Conservation (phyloP, 2,888 invertebrate species). For the Limenitis camilla region DNA sequence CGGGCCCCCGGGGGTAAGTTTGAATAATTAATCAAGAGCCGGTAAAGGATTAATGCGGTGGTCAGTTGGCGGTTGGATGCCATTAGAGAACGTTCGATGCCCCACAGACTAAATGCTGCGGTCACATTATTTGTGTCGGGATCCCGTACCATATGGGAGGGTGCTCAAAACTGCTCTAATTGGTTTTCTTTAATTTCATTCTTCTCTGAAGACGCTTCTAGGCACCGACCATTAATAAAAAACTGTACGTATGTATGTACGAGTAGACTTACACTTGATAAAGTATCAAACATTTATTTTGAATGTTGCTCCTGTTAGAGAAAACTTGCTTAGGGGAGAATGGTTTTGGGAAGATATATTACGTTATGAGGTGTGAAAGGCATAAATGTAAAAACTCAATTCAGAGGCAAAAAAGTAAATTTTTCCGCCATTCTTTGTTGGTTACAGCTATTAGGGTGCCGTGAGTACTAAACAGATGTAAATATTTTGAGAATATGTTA, state of each 20-base stretch:
- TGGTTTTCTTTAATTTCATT: slow-evolving; percentile 23
- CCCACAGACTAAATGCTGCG: slow-evolving; percentile 61
- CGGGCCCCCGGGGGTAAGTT: slow-evolving; percentile 53
- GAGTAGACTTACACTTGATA: slow-evolving; percentile 47
- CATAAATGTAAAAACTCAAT: slow-evolving; percentile 74
- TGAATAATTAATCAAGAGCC: slow-evolving; percentile 72
- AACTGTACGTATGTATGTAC: background rate
- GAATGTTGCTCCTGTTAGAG: slow-evolving; percentile 65
- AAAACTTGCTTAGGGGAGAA: slow-evolving; percentile 60
- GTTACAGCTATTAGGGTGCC: slow-evolving; percentile 44
- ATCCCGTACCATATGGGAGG: slow-evolving; percentile 34
- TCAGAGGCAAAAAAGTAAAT: slow-evolving; percentile 54
- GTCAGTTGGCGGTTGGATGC: slow-evolving; percentile 70
- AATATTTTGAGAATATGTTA: slow-evolving; percentile 17
- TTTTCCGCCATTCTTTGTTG: slow-evolving; percentile 56
- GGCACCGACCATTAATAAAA: background rate
- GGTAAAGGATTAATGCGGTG: slow-evolving; percentile 72
- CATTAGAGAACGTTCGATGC: slow-evolving; percentile 69
- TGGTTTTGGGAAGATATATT: slow-evolving; percentile 63
- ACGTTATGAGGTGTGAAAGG: slow-evolving; percentile 74
- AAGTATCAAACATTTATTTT: slow-evolving; percentile 71
- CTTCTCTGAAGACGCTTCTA: slow-evolving; percentile 17
- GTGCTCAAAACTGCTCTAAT: slow-evolving; percentile 34
- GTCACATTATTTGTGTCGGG: slow-evolving; percentile 58
- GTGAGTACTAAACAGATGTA: slow-evolving; percentile 29